These are phyloP conservation scores for Amphimedon queenslandica DNA, from an alignment of 37 sponge, comb jelly and placozoan species.

Conservation along the genomic window DNA sequence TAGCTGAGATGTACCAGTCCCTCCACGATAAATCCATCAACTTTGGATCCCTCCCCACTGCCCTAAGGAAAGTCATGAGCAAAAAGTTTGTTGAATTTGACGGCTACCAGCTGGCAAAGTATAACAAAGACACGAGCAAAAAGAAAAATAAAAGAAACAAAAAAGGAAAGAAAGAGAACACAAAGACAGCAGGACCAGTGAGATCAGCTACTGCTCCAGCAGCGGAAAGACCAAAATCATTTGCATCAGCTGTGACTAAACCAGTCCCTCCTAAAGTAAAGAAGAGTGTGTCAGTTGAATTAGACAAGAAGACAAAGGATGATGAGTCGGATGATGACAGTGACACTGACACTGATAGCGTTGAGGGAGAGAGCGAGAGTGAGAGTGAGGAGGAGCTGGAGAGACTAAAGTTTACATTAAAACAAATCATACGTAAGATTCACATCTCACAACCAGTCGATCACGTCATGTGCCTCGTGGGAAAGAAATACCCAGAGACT, in stretches of 20 bases:
- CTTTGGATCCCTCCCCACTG: conserved; percentile 86
- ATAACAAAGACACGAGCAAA: conserved; percentile 90
- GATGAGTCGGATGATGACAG: conserved; percentile 11
- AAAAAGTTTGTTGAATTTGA: conserved; percentile 91
- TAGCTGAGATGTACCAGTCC: conserved; percentile 95
- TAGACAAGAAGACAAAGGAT: neutral
- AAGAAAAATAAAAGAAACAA: conserved; percentile 65
- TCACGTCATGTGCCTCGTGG: conserved; percentile 91
- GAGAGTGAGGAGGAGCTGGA: conserved; percentile 76
- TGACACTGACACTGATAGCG: neutral
- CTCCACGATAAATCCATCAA: conserved; percentile 85
- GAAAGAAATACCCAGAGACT: conserved; percentile 91
- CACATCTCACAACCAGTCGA: conserved; percentile 94
- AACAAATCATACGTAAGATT: conserved; percentile 96
- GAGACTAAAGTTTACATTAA: conserved; percentile 89
- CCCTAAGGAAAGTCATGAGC: conserved; percentile 89
- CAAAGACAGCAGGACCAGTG: conserved; percentile 10
- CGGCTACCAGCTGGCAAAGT: conserved; percentile 94
- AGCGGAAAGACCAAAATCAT: neutral
- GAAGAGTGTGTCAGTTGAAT: neutral
- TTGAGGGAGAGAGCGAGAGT: conserved; percentile 33
- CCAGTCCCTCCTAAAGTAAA: neutral
- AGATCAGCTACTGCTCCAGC: neutral
- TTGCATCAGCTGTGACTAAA: neutral
- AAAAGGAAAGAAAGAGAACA: conserved; percentile 12